phyloP scores from a whole-genome alignment of 2,797 vertebrate species.

The Macroramphosus scolopax region DNA sequence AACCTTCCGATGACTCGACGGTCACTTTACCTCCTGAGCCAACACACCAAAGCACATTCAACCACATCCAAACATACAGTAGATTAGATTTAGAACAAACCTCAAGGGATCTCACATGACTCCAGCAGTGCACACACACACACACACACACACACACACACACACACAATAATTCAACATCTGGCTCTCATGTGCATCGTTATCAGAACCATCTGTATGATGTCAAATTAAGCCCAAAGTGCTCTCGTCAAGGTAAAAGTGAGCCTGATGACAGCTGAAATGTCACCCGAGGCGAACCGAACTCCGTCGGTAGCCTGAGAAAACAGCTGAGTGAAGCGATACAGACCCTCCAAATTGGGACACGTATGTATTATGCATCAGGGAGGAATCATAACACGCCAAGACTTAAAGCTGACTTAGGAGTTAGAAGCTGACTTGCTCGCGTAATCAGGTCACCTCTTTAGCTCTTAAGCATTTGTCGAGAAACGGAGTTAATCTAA shows the following conservation, averaged over 20 bases:
- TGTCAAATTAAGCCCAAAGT: conserved; percentile 27
- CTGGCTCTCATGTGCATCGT: conserved; percentile 45
- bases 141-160: too few species aligned
- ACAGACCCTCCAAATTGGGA: conserved; percentile 49
- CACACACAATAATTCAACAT: conserved; percentile 43
- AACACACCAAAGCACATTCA: too few species aligned
- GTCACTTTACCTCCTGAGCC: too few species aligned
- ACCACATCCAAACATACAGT: too few species aligned
- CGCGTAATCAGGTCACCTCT: conserved; percentile 62
- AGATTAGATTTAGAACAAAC: too few species aligned
- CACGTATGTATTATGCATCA: conserved; percentile 68
- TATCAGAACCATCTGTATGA: conserved; percentile 48
- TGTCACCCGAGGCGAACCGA: conserved; percentile 30
- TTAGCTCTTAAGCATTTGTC: conserved; percentile 42
- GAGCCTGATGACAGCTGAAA: conserved; percentile 48
- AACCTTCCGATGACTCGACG: too few species aligned
- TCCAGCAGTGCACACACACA: too few species aligned
- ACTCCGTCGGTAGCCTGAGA: conserved; percentile 29
- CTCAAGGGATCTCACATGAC: too few species aligned
- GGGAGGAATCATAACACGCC: conserved; percentile 51
- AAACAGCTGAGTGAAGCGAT: conserved; percentile 44
- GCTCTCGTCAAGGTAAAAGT: conserved; percentile 37
- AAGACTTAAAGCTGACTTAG: conserved; percentile 59
- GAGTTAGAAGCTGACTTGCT: conserved; percentile 46
- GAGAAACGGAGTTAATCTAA: conserved; percentile 15